Evolutionary conservation across 2,888 invertebrate genomes (phyloP), one percentile per base, ranked within the genome.

Genomic region (Amaurobius ferox): DNA sequence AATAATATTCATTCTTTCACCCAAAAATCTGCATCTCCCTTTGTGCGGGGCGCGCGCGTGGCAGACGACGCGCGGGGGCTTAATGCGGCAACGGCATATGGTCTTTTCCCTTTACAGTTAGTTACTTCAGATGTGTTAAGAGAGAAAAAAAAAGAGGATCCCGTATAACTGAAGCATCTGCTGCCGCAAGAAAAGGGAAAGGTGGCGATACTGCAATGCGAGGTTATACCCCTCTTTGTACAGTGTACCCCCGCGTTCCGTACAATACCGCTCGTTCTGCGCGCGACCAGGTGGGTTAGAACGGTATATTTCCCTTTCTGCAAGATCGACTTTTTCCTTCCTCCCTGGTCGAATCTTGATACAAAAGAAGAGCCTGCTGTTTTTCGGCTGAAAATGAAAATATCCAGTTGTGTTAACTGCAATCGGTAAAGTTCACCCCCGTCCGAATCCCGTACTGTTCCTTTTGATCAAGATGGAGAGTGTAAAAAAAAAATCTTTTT

Each of bases 31-130:
- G 73, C 73, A 73, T 73, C 55, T 73, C 48, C 78, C 16, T 11
- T 44, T 44, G 44, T 44, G 11, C 2, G n/a, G n/a, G 44, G 70
- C 72, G 32, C 39, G 79, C 61, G 40, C 67, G 67, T 67, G 61
- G 35, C 80, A 55, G 35, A 28, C 55, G 73, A 13, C 79, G 29
- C 44, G 29, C 44, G 44, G 44, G 44, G 44, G 19, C 19, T 48
- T 48, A 48, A 66, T 67, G 77, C 72, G n/a, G n/a, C n/a, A 80
- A 80, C 72, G 73, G 80, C 80, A 79, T 79, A 79, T 79, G 73
- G 80, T 80, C 80, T 80, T 73, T 80, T 67, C 80, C 80, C 73
- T 80, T 79, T 68, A 80, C 80, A 80, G 80, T 80, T 79, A 79
- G 79, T 73, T 68, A 73, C 73, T 80, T 80, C 73, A 66, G 55